Conservation (phyloP, 2,113 vertebrate genomes). For the Sakesphorus luctuosus region DNA sequence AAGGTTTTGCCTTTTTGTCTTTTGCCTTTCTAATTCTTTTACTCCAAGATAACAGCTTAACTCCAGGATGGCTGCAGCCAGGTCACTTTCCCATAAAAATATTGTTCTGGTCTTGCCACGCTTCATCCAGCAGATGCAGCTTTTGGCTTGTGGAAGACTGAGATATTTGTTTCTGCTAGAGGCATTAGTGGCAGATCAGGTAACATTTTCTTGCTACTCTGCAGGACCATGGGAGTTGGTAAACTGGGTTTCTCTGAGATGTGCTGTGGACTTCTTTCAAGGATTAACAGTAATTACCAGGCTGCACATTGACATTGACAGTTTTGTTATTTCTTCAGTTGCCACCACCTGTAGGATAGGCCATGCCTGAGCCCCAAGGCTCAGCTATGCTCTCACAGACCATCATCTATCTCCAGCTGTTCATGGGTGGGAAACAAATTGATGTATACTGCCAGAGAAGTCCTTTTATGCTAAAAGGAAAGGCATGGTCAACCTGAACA, state of each 20-base stretch:
- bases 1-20: background rate
- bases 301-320: background rate
- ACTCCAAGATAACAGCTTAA: background rate
- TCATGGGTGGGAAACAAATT: background rate
- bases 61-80: background rate
- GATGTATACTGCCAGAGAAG: rapidly evolving
- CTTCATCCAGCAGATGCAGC: background rate
- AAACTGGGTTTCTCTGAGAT: background rate
- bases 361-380: background rate
- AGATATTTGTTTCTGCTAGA: background rate
- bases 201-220: rapidly evolving
- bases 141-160: background rate
- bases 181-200: rapidly evolving
- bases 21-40: background rate
- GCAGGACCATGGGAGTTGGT: rapidly evolving
- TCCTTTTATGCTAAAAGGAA: background rate
- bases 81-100: background rate
- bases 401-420: background rate
- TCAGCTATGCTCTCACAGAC: background rate
- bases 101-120: rapidly evolving
- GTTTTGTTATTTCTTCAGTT: background rate
- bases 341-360: background rate
- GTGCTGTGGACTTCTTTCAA: background rate
- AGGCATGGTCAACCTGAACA: background rate
- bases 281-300: background rate